Evolutionary conservation across 2,797 vertebrate species (phyloP), one percentile per base, ranked within the genome.

Genomic region (Phalanger gymnotis): DNA sequence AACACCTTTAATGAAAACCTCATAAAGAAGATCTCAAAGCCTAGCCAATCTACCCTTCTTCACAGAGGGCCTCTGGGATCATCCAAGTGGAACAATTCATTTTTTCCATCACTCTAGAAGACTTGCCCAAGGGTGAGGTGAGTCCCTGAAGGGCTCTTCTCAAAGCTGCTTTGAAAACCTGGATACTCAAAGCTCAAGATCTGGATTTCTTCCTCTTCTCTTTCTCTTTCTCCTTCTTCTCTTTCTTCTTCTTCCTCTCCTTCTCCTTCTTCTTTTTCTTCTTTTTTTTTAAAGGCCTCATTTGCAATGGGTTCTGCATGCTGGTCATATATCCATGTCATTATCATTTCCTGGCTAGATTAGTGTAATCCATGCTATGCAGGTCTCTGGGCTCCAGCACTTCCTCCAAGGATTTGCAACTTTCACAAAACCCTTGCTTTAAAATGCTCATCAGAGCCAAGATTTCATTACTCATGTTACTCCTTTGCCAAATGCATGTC

Each of bases 331-430:
- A 98, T 96, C 93, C 97, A 96, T 66, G 96, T 94, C 96, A 96
- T 97, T 98, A 98, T 97, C 97, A 97, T 97, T 98, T 98, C 98
- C 98, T 98, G 98, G 97, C 1, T 91, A 98, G 97, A 98, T 98
- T 98, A 97, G 96, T 95, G 97, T 96, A 98, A 98, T 98, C 98
- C 96, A 58, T 96, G 98, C 97, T 97, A 97, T 94, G 90, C 96
- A 98, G 97, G 96, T 96, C 94, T 98, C 97, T 97, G 97, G 73
- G 97, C 97, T 98, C 97, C 94, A 27, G 31, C 96, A 91, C 96
- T 98, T 98, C 98, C 98, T 98, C 96, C 90, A 61, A 98, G 98
- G 98, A 98, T 97, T 96, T 98, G 96, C 95, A 98, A 96, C 96
- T 96, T 98, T 92, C 98, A 96, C 97, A 98, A 98, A 98, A 96